These are phyloP conservation scores for Nasonia oneida DNA, from an alignment of 2,888 invertebrate genomes.

Conservation along the genomic window DNA sequence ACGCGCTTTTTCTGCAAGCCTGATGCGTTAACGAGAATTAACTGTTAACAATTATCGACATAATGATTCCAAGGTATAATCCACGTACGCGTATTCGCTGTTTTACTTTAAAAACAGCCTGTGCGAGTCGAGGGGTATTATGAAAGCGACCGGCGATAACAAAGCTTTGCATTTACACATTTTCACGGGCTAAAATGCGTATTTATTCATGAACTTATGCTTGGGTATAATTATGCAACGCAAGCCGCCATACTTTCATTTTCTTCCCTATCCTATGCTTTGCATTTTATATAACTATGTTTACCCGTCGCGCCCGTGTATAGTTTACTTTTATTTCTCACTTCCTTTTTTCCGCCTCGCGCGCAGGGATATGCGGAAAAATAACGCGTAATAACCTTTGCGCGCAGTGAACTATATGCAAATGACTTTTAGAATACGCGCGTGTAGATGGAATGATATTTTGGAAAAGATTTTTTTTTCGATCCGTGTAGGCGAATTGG, in stretches of 20 bases:
- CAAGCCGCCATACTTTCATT: constrained; percentile 20
- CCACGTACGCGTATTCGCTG: neutral
- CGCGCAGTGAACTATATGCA: neutral
- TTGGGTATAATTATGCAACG: constrained; percentile 35
- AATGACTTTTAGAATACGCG: neutral
- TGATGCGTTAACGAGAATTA: neutral
- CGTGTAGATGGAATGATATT: no score
- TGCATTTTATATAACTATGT: constrained; percentile 45
- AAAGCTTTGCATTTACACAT: constrained; percentile 20
- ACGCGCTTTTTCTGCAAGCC: neutral
- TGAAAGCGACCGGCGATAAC: neutral
- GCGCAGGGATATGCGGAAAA: neutral
- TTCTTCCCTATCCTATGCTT: constrained; percentile 35
- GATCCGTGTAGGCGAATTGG: no score
- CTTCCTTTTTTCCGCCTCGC: neutral
- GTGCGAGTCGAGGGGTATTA: neutral
- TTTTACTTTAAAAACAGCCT: neutral
- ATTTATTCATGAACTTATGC: constrained; percentile 46
- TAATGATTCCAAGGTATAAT: neutral
- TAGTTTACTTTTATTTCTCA: neutral
- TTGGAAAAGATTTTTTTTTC: neutral
- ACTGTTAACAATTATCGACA: neutral
- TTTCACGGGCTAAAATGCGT: neutral
- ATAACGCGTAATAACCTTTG: neutral
- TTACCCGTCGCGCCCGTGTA: constrained; percentile 11